Evolutionary conservation across 2,113 vertebrate genomes (phyloP).

Genomic region (Camelus dromedarius): DNA sequence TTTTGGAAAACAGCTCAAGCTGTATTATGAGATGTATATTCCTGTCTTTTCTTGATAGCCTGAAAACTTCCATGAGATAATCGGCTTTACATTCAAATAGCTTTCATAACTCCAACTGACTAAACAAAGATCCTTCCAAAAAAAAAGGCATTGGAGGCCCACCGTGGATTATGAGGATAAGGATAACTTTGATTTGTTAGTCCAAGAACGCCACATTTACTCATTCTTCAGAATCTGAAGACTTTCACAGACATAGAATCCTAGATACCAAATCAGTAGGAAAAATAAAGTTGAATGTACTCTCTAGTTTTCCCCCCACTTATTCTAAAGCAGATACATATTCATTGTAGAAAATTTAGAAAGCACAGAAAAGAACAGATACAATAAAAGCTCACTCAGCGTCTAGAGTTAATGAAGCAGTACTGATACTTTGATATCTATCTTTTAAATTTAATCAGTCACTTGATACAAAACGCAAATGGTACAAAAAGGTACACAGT

Average conservation of each 20-base stretch:
- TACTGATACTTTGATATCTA: not conserved
- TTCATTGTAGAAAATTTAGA: not conserved
- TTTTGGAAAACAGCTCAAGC: constrained; percentile 7
- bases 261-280: not conserved
- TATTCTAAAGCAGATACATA: not conserved
- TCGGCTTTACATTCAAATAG: constrained; percentile 3
- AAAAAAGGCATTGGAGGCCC: not conserved
- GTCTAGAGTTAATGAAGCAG: constrained; percentile 14
- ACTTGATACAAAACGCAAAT: not conserved
- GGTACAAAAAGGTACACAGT: not conserved
- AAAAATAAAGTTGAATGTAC: constrained; percentile 15
- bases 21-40: constrained; percentile 20
- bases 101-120: not conserved
- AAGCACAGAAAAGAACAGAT: not conserved
- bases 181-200: not conserved
- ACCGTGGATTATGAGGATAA: not conserved
- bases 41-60: not conserved
- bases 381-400: not conserved
- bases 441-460: not conserved
- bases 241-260: not conserved
- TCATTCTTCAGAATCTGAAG: not conserved
- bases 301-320: not conserved
- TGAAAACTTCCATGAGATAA: not conserved
- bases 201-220: not conserved
- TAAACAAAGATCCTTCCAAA: not conserved